These are phyloP conservation scores for Epinotia ramella DNA, from an alignment of 2,888 invertebrate species.

Conservation along the genomic window DNA sequence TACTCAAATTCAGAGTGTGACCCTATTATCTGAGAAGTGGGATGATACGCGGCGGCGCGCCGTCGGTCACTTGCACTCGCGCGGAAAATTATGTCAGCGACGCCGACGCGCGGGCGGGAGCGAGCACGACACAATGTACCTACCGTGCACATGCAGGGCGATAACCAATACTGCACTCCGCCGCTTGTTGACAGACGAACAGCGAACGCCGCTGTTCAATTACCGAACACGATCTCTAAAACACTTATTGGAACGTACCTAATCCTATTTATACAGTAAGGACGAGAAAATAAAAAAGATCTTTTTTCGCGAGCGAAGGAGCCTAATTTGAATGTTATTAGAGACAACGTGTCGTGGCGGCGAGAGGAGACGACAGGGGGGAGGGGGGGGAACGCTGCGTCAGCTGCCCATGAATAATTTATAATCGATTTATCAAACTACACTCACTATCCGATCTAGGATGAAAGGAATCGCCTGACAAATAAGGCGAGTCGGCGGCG, in stretches of 20 bases:
- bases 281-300: conserved; percentile 23
- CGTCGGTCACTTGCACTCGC: conserved; percentile 31
- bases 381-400: conserved; percentile 36
- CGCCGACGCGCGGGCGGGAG: background rate
- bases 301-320: conserved; percentile 20
- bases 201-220: background rate
- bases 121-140: background rate
- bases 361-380: conserved; percentile 11
- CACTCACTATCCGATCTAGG: conserved; percentile 39
- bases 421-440: conserved; percentile 52
- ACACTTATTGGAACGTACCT: conserved; percentile 11
- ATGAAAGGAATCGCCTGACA: conserved; percentile 32
- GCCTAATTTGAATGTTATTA: conserved; percentile 45
- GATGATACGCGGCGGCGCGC: conserved; percentile 1
- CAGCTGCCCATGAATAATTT: conserved; percentile 52
- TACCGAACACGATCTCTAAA: conserved; percentile 15
- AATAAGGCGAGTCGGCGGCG: conserved; percentile 25
- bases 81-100: conserved; percentile 30
- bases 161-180: conserved; percentile 1
- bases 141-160: background rate
- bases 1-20: background rate
- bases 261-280: conserved; percentile 18
- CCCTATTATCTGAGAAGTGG: conserved; percentile 1
- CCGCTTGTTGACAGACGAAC: background rate
- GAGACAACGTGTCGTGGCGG: conserved; percentile 37